These are phyloP conservation scores for Penaeus indicus DNA, from an alignment of 1,140 invertebrate genomes.

Conservation along the genomic window DNA sequence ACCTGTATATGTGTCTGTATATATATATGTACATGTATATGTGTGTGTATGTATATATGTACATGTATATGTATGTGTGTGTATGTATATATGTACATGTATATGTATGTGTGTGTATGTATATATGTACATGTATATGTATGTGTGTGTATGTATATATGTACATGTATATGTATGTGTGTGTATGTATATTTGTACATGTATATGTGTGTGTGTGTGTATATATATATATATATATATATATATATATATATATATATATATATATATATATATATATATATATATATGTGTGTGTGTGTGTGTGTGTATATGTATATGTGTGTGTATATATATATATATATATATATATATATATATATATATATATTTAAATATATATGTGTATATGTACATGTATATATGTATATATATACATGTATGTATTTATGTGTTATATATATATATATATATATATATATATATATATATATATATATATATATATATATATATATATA, in stretches of 20 bases:
- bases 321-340: too few species aligned
- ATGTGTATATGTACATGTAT: background rate
- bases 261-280: too few species aligned
- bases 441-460: background rate
- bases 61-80: too few species aligned
- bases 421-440: background rate
- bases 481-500: background rate
- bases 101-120: too few species aligned
- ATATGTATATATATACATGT: background rate
- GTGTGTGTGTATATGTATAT: too few species aligned
- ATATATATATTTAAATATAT: background rate
- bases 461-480: background rate
- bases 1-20: too few species aligned
- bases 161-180: background rate
- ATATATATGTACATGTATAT: too few species aligned
- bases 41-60: too few species aligned
- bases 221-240: slow-evolving; percentile 2
- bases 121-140: too few species aligned
- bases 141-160: too few species aligned
- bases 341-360: background rate
- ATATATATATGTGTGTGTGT: too few species aligned
- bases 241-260: slow-evolving; percentile 6
- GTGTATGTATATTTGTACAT: background rate
- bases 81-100: too few species aligned
- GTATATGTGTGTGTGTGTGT: background rate